Conservation (phyloP, 2,797 vertebrate species). For the Gymnoscopelus braueri region DNA sequence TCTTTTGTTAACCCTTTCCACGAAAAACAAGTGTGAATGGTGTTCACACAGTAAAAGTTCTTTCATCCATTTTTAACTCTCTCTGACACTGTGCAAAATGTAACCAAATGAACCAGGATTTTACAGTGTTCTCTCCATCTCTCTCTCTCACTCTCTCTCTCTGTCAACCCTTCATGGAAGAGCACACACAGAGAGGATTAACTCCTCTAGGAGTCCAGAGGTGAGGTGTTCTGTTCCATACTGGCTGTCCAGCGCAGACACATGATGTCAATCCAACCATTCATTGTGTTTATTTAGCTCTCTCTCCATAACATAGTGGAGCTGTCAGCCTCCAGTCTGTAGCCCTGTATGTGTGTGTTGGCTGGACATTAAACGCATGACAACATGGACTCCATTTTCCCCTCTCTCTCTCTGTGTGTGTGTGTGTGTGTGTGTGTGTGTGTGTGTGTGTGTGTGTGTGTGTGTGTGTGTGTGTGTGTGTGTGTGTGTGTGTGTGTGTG, state of each 20-base stretch:
- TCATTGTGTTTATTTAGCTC: constrained; percentile 74
- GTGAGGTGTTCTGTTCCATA: constrained; percentile 22
- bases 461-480: constrained; percentile 3
- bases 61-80: neutral
- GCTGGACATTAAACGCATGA: constrained; percentile 63
- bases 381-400: constrained; percentile 69
- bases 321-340: constrained; percentile 61
- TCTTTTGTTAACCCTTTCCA: too few species aligned
- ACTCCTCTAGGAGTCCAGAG: constrained; percentile 9
- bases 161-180: neutral
- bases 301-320: constrained; percentile 65
- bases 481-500: constrained; percentile 32
- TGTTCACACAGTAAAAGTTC: too few species aligned
- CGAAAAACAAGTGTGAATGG: too few species aligned
- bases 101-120: too few species aligned
- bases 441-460: constrained; percentile 21
- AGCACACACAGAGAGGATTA: neutral
- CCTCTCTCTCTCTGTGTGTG: neutral
- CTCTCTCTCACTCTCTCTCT: neutral
- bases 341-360: constrained; percentile 71
- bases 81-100: constrained; percentile 32
- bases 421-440: constrained; percentile 1
- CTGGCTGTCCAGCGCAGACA: constrained; percentile 55
- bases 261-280: constrained; percentile 73
- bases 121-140: neutral